Evolutionary conservation across 2,888 invertebrate species (phyloP).

Genomic region (Andrena haemorrhoa): DNA sequence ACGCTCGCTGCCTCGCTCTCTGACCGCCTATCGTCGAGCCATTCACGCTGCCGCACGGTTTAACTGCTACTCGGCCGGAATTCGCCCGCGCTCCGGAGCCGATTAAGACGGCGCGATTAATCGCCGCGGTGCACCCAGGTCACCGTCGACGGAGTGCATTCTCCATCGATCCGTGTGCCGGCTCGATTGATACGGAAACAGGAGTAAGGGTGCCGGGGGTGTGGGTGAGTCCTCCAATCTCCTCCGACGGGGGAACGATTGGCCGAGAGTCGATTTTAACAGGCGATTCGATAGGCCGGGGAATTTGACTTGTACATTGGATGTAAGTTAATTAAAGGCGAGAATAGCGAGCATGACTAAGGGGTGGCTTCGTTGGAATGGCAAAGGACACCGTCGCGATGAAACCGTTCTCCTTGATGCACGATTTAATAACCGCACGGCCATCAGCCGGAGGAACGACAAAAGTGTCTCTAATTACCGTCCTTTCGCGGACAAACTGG

Average conservation of each 20-base stretch:
- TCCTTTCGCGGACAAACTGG: slow-evolving; percentile 32
- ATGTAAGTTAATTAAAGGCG: slow-evolving; percentile 35
- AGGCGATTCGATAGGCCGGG: not conserved
- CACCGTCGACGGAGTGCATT: slow-evolving; percentile 21
- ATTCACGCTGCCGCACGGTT: slow-evolving; percentile 55
- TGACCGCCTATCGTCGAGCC: slow-evolving; percentile 47
- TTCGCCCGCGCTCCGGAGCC: slow-evolving; percentile 47
- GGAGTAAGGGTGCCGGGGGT: not conserved
- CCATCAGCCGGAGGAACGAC: slow-evolving; percentile 5
- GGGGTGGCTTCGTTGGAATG: slow-evolving; percentile 11
- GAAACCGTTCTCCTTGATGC: slow-evolving; percentile 18
- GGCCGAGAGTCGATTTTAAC: slow-evolving; percentile 6
- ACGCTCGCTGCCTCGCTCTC: slow-evolving; percentile 23
- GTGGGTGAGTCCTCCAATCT: too few species aligned
- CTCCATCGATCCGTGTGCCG: slow-evolving; percentile 42
- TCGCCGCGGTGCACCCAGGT: slow-evolving; percentile 27
- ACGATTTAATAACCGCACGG: slow-evolving; percentile 37
- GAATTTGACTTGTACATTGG: slow-evolving; percentile 33
- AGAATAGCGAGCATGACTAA: slow-evolving; percentile 7
- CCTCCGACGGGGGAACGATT: not conserved
- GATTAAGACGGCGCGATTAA: slow-evolving; percentile 62
- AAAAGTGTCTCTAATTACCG: slow-evolving; percentile 55
- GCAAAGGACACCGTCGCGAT: slow-evolving; percentile 15
- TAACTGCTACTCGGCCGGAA: slow-evolving; percentile 58
- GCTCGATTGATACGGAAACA: not conserved